Percentiles rank a stretch among this genome's conserved stretches.
phyloP scores from a whole-genome alignment of 2,113 vertebrate genomes.

The Apodemus sylvaticus region DNA sequence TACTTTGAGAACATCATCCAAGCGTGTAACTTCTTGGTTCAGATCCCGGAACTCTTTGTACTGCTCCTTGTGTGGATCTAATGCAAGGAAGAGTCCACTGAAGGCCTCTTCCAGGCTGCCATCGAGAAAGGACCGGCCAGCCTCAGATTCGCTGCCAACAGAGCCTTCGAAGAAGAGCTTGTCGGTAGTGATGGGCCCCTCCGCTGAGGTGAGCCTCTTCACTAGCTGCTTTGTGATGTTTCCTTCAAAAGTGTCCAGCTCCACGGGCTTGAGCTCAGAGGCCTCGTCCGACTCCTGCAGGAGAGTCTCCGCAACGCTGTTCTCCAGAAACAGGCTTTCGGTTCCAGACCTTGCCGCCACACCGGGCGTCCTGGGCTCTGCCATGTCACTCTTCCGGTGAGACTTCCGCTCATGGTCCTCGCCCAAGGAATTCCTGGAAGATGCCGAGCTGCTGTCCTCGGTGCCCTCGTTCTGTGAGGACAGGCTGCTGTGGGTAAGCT shows the following conservation, averaged over 20 bases:
- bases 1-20: conserved; percentile 98
- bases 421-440: conserved; percentile 63
- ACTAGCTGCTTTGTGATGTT: conserved; percentile 97
- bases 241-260: conserved; percentile 95
- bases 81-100: conserved; percentile 91
- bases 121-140: conserved; percentile 90
- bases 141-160: conserved; percentile 90
- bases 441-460: conserved; percentile 67
- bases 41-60: conserved; percentile 95
- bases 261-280: conserved; percentile 95
- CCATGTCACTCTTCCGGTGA: background rate
- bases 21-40: conserved; percentile 94
- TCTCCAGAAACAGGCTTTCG: conserved; percentile 86
- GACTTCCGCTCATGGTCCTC: conserved; percentile 59
- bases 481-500: conserved; percentile 72
- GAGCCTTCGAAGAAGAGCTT: conserved; percentile 82
- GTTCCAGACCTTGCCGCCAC: conserved; percentile 69
- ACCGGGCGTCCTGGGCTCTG: background rate
- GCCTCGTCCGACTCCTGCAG: conserved; percentile 88
- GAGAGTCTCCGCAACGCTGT: conserved; percentile 83
- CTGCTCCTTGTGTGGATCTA: conserved; percentile 93
- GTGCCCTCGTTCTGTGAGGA: conserved; percentile 69
- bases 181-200: conserved; percentile 81
- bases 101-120: conserved; percentile 96
- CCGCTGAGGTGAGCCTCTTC: conserved; percentile 93